Conservation (phyloP, 2,797 vertebrate species). For the Rhynchonycteris naso region DNA sequence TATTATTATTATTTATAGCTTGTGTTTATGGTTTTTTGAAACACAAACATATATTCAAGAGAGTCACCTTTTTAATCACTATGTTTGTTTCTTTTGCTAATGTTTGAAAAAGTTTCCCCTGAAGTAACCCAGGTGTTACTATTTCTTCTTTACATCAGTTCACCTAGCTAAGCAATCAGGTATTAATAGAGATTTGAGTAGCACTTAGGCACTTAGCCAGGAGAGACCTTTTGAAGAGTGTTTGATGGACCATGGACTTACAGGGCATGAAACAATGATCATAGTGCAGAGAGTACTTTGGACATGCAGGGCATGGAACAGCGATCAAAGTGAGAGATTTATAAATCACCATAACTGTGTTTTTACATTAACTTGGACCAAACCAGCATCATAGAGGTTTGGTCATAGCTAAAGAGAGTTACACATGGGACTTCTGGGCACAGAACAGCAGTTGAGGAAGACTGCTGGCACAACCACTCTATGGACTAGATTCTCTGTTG, state of each 20-base stretch:
- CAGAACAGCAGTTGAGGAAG: not conserved
- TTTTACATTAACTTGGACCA: not conserved
- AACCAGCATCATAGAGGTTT: not conserved
- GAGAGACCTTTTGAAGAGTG: not conserved
- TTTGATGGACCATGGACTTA: not conserved
- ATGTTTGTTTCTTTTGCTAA: constrained; percentile 20
- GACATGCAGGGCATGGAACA: not conserved
- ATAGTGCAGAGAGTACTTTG: too few species aligned
- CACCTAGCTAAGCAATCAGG: not conserved
- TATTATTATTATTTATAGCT: not conserved
- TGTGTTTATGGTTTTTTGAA: not conserved
- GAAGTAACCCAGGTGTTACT: not conserved
- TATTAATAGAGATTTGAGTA: not conserved
- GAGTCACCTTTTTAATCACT: not conserved
- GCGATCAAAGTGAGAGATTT: not conserved
- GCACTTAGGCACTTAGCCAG: not conserved
- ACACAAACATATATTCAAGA: not conserved
- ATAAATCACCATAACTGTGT: not conserved
- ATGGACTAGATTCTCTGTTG: not conserved
- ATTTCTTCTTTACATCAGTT: not conserved
- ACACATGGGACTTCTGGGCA: not conserved
- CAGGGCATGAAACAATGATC: not conserved
- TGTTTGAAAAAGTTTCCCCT: not conserved
- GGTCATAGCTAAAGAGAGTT: not conserved
- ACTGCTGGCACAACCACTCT: not conserved